A percentile compares a stretch with the other conserved stretches of the same genome.
These are phyloP conservation scores for Pachypanchax playfairii DNA, from an alignment of 2,113 vertebrate genomes.

Conservation along the genomic window DNA sequence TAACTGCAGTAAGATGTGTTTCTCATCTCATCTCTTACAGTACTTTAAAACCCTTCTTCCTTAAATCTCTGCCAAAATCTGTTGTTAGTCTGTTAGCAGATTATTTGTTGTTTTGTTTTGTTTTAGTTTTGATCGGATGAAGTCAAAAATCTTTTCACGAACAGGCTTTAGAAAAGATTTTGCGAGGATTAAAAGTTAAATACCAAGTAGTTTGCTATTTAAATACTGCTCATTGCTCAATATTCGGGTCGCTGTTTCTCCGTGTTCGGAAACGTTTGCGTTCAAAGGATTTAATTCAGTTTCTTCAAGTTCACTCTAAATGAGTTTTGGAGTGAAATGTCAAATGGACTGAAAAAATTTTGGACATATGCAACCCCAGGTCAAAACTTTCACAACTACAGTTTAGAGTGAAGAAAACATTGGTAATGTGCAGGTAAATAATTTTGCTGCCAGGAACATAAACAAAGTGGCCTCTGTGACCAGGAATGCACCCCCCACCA, in stretches of 20 bases:
- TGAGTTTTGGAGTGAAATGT: slow-evolving; percentile 3
- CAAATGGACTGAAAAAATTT: slow-evolving; percentile 16
- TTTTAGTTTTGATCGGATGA: slow-evolving; percentile 20
- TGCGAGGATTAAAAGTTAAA: slow-evolving; percentile 17
- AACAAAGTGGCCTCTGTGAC: slow-evolving; percentile 14
- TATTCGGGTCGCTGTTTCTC: not conserved
- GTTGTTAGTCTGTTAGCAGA: slow-evolving; percentile 5
- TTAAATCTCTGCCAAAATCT: not conserved
- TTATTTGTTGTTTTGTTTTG: slow-evolving; percentile 14
- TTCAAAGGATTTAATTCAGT: not conserved
- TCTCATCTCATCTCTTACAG: slow-evolving; percentile 10
- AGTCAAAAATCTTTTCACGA: slow-evolving; percentile 25
- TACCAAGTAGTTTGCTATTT: slow-evolving; percentile 21
- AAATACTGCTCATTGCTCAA: not conserved
- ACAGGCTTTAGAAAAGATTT: slow-evolving; percentile 24
- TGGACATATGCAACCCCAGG: not conserved
- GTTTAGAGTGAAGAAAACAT: not conserved
- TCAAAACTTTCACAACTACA: slow-evolving; percentile 7
- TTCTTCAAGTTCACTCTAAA: not conserved
- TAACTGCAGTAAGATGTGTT: slow-evolving; percentile 19
- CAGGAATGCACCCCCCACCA: not conserved
- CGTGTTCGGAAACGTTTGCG: slow-evolving; percentile 1
- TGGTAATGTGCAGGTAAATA: not conserved
- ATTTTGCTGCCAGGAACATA: slow-evolving; percentile 4
- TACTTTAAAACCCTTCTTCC: not conserved